Conservation (phyloP, 2,113 vertebrate genomes). For the Pungitius pungitius region DNA sequence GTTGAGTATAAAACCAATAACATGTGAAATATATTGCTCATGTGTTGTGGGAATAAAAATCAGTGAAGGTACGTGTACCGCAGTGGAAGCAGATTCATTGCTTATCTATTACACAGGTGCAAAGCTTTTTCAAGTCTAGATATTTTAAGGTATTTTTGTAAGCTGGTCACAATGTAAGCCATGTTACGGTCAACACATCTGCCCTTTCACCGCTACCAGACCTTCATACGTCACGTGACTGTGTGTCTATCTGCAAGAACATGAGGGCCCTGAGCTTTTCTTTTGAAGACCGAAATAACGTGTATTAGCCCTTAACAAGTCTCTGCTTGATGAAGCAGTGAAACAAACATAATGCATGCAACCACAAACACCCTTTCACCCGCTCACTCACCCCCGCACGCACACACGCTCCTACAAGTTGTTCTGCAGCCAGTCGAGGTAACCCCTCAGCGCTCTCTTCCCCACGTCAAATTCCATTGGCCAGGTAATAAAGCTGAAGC, state of each 20-base stretch:
- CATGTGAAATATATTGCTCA: not conserved
- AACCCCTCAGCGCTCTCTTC: constrained; percentile 81
- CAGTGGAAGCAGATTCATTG: not conserved
- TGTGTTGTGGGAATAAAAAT: not conserved
- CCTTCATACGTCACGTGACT: not conserved
- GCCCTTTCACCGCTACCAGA: not conserved
- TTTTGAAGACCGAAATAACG: constrained; percentile 7
- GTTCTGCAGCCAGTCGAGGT: constrained; percentile 88
- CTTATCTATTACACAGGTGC: not conserved
- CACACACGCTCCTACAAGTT: constrained; percentile 79
- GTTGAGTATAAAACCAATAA: not conserved
- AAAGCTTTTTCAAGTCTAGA: constrained; percentile 5
- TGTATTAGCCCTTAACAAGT: constrained; percentile 26
- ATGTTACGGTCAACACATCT: constrained; percentile 1
- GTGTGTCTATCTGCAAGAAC: not conserved
- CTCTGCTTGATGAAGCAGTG: constrained; percentile 1
- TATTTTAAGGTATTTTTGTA: not conserved
- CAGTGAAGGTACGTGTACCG: not conserved
- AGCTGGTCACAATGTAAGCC: constrained; percentile 20
- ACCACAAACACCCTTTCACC: not conserved
- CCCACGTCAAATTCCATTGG: constrained; percentile 87
- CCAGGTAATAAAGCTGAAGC: constrained; percentile 87
- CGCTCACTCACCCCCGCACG: not conserved
- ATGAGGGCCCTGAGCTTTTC: constrained; percentile 48
- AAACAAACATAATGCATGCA: constrained; percentile 16